phyloP scores from a whole-genome alignment of 2,888 invertebrate species.

The Eremobia ochroleuca region DNA sequence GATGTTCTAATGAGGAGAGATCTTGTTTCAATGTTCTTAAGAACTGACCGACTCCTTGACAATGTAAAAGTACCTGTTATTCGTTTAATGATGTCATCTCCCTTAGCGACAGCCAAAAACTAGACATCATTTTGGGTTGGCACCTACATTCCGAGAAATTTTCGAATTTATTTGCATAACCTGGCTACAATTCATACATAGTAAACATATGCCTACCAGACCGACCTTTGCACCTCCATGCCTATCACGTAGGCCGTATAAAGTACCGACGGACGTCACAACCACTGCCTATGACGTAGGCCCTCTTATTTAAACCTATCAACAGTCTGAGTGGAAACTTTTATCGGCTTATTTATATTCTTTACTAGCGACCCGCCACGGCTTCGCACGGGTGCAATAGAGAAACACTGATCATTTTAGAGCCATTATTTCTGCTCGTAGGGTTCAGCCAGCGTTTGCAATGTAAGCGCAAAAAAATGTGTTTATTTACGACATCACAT shows the following conservation, averaged over 20 bases:
- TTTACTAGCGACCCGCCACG: too few relatives aligned
- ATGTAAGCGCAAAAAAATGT: too few relatives aligned
- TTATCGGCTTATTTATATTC: constrained; percentile 2
- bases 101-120: background rate
- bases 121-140: background rate
- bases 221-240: background rate
- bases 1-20: background rate
- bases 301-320: background rate
- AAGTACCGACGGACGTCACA: constrained; percentile 28
- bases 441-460: too few relatives aligned
- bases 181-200: constrained; percentile 10
- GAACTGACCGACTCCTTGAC: background rate
- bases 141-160: background rate
- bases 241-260: background rate
- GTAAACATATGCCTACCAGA: background rate
- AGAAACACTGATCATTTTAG: too few relatives aligned
- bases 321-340: background rate
- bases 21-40: too few relatives aligned
- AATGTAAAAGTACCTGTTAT: background rate
- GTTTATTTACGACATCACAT: too few relatives aligned
- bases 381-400: too few relatives aligned
- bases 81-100: background rate
- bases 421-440: too few relatives aligned
- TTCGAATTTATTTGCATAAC: constrained; percentile 1
- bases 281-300: constrained; percentile 17